Evolutionary conservation across 2,113 vertebrate genomes (phyloP).

Genomic region (Grallaria varia): DNA sequence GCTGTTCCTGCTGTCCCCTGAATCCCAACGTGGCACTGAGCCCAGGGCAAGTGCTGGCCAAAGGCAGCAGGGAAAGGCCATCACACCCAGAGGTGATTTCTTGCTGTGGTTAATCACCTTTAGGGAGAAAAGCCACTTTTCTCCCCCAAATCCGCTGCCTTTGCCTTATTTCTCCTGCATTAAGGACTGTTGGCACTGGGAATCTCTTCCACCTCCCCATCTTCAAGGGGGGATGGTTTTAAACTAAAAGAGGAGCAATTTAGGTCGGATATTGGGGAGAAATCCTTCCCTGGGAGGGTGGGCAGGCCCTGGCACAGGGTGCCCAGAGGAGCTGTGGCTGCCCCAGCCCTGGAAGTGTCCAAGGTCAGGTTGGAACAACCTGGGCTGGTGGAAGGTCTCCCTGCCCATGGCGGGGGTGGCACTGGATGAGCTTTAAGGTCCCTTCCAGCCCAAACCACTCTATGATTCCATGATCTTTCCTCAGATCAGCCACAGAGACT

Average conservation of each 20-base stretch:
- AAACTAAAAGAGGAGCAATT: neutral
- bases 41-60: rapidly evolving
- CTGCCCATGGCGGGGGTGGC: neutral
- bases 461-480: neutral
- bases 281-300: neutral
- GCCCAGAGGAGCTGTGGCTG: neutral
- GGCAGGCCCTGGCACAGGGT: neutral
- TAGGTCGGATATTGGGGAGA: neutral
- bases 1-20: rapidly evolving
- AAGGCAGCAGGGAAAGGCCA: neutral
- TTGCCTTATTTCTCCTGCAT: neutral
- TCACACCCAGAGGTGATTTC: neutral
- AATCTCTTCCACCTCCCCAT: neutral
- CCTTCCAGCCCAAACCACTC: neutral
- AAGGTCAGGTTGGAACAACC: neutral
- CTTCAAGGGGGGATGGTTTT: neutral
- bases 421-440: rapidly evolving
- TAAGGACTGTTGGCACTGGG: rapidly evolving
- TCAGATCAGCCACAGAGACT: neutral
- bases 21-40: rapidly evolving
- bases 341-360: neutral
- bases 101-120: neutral
- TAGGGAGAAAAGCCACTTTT: rapidly evolving
- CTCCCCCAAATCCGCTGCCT: rapidly evolving
- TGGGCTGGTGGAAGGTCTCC: neutral